phyloP scores from a whole-genome alignment of 92 coral and sea anemone species.

The Porites evermanni region DNA sequence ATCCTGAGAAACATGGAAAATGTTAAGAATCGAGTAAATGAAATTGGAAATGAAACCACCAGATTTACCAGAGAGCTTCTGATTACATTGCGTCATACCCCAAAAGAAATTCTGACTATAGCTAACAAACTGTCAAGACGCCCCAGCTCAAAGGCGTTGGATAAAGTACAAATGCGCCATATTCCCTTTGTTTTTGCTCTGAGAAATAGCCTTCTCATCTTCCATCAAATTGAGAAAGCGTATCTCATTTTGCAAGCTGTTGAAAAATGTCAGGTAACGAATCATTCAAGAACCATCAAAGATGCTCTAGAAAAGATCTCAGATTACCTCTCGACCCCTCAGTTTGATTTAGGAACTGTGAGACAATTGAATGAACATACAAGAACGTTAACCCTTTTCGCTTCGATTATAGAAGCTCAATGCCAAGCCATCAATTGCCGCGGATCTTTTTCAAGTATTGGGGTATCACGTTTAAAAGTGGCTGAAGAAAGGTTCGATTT shows the following conservation, averaged over 20 bases:
- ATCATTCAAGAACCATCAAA: background rate
- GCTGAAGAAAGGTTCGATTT: background rate
- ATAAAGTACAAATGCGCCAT: background rate
- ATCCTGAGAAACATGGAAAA: slow-evolving; percentile 41
- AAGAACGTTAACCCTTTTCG: slow-evolving; percentile 18
- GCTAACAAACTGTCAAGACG: background rate
- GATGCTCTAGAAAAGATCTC: background rate
- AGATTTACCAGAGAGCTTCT: background rate
- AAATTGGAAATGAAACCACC: slow-evolving; percentile 3
- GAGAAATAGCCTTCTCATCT: background rate
- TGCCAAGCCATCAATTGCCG: background rate
- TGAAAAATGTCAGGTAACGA: background rate
- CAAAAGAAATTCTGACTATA: background rate
- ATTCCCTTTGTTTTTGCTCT: background rate
- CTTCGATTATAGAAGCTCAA: slow-evolving; percentile 17
- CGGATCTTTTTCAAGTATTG: background rate
- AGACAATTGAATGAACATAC: slow-evolving; percentile 3
- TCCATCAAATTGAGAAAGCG: background rate
- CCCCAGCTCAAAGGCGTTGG: background rate
- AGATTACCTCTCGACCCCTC: slow-evolving; percentile 19
- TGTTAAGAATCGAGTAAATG: slow-evolving; percentile 5
- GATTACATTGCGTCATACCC: no score
- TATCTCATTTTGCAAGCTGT: background rate
- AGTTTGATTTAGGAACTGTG: background rate
- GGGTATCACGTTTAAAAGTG: background rate